Base-by-base conservation (phyloP, 2,797 vertebrate species). In the Sebastes trivittatus region DNA sequence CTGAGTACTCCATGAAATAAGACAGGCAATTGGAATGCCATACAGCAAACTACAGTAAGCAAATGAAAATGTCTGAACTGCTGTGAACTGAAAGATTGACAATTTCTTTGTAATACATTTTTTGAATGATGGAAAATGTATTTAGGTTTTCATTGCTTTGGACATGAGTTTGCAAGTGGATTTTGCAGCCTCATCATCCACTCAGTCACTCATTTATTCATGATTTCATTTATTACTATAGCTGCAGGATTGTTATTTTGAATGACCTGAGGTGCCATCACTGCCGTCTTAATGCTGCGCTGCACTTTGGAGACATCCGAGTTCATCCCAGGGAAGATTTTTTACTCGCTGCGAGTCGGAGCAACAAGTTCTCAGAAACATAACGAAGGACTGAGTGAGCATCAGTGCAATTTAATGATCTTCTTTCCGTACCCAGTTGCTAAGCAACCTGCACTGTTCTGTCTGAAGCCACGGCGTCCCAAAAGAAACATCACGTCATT, bases 391-490 rank as follows among this genome's bases (percentile, higher is more conserved):
- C 83, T 78, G 86, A 88, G 78, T 69, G 83, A 93, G 92, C 83
- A 93, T 94, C 90, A 88, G 86, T 87, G 88, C 86, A 86, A 87
- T 94, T 91, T 94, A 93, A 95, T 94, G 90, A 94, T 94, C 88
- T 85, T 84, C 91, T 93, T 87, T 93, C 92, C 88, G 87, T 91
- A 85, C 87, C 91, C 91, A 95, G 95, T 96, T 96, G 95, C 95
- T 94, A 91, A 92, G 96, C 95, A 95, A 96, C 96, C 84, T 87
- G 79, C 83, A 32, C 85, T 68, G 49, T 90, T 91, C 80, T 83
- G 82, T 90, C 88, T 92, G 83, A 92, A 94, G 83, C 90, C 83
- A 58, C n/a, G 66, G 73, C 63, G 62, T 94, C 93, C 93, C 88
- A 80, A 87, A 90, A 92, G 86, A 89, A 93, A 83, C 86, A 86